These are phyloP conservation scores for Arnoldichthys spilopterus DNA, from an alignment of 2,797 vertebrate species.

Conservation along the genomic window DNA sequence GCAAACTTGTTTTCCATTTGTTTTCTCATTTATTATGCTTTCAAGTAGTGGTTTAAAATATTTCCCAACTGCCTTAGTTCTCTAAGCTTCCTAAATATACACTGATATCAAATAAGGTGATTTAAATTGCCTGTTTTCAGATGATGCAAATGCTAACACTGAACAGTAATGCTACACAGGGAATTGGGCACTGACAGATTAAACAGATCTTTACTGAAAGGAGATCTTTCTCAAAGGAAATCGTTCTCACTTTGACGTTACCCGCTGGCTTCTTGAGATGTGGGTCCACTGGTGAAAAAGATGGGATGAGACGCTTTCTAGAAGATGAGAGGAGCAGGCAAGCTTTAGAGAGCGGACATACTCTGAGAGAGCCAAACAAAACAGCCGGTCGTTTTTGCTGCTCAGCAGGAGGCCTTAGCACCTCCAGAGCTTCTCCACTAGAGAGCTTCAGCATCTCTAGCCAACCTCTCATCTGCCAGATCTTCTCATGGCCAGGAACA, in stretches of 20 bases:
- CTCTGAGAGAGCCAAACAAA: constrained; percentile 8
- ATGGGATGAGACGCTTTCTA: not conserved
- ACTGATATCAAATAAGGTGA: not conserved
- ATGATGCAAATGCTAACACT: not conserved
- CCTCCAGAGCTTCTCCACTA: not conserved
- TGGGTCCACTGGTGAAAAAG: not conserved
- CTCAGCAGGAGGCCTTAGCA: not conserved
- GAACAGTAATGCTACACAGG: not conserved
- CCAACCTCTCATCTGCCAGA: not conserved
- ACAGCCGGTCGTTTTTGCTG: not conserved
- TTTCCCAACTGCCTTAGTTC: not conserved
- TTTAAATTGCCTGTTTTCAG: not conserved
- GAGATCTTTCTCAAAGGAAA: constrained; percentile 4
- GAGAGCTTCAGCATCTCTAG: not conserved
- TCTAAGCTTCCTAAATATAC: not conserved
- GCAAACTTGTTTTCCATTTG: not conserved
- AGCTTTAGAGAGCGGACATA: not conserved
- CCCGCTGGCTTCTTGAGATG: not conserved
- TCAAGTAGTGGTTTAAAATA: not conserved
- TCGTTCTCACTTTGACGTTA: not conserved
- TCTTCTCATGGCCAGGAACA: constrained; percentile 3
- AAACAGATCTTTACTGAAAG: not conserved
- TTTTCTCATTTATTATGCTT: not conserved
- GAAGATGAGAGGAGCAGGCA: constrained; percentile 8
- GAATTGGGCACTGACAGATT: not conserved